Conservation (phyloP, 1,140 invertebrate genomes). For the Tetramorium simillimum region DNA sequence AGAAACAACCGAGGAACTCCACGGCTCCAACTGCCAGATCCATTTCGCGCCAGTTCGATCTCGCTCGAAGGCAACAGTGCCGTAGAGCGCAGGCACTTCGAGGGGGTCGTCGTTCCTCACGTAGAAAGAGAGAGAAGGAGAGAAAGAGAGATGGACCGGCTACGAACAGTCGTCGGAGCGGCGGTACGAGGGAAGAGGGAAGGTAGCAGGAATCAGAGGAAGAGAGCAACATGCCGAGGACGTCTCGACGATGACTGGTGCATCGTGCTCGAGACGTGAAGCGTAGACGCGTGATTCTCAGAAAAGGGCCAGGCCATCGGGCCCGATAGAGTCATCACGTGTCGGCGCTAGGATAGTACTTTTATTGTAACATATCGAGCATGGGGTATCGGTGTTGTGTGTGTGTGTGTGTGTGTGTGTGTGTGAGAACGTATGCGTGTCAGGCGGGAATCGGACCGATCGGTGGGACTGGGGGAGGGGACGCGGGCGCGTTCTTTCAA, state of each 20-base stretch:
- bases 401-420: no score
- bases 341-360: slow-evolving; percentile 76
- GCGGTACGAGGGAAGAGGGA: slow-evolving; percentile 9
- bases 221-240: slow-evolving; percentile 71
- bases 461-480: slow-evolving; percentile 2
- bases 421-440: not conserved
- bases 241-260: slow-evolving; percentile 75
- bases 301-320: slow-evolving; percentile 64
- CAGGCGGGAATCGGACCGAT: slow-evolving; percentile 41
- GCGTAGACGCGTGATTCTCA: slow-evolving; percentile 74
- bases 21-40: slow-evolving; percentile 70
- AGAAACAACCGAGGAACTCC: slow-evolving; percentile 32
- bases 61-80: slow-evolving; percentile 59
- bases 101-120: slow-evolving; percentile 34
- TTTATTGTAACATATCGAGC: slow-evolving; percentile 78
- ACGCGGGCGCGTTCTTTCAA: slow-evolving; percentile 58
- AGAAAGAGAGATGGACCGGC: slow-evolving; percentile 31
- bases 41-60: slow-evolving; percentile 73
- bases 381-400: slow-evolving; percentile 53
- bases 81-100: slow-evolving; percentile 44
- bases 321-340: slow-evolving; percentile 76
- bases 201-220: slow-evolving; percentile 28
- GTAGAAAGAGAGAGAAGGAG: not conserved
- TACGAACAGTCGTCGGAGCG: slow-evolving; percentile 16
- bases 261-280: slow-evolving; percentile 66